Percentiles rank a stretch among this genome's conserved stretches.
Evolutionary conservation across 2,888 invertebrate species (phyloP).

Genomic region (Lycaena phlaeas): DNA sequence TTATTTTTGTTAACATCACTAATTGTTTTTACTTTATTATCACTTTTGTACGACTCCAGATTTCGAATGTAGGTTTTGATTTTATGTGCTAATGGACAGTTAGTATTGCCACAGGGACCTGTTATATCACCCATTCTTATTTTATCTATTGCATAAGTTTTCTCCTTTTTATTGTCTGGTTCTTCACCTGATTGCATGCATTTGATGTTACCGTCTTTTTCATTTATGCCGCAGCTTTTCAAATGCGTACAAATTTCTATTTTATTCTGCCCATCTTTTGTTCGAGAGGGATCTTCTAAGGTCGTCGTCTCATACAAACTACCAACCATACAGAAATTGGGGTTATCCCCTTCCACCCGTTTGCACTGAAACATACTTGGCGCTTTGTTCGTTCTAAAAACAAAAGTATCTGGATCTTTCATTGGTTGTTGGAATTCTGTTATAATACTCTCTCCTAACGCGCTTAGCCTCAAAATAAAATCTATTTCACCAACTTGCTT

Average conservation of each 20-base stretch:
- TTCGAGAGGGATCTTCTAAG: slow-evolving; percentile 50
- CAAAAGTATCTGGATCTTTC: slow-evolving; percentile 49
- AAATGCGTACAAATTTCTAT: slow-evolving; percentile 57
- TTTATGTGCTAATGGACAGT: slow-evolving; percentile 56
- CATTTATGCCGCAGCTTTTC: slow-evolving; percentile 41
- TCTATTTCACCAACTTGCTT: slow-evolving; percentile 50
- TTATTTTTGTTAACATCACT: slow-evolving; percentile 27
- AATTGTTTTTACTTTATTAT: slow-evolving; percentile 29
- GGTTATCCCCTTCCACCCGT: slow-evolving; percentile 50
- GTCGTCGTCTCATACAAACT: slow-evolving; percentile 57
- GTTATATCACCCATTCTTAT: slow-evolving; percentile 62
- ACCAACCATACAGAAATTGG: slow-evolving; percentile 59
- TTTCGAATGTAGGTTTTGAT: slow-evolving; percentile 52
- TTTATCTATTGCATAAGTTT: slow-evolving; percentile 44
- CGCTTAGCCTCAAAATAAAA: slow-evolving; percentile 60
- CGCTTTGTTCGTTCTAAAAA: slow-evolving; percentile 56
- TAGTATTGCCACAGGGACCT: slow-evolving; percentile 60
- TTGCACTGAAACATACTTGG: slow-evolving; percentile 59
- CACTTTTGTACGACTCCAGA: slow-evolving; percentile 44
- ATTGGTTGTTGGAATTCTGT: slow-evolving; percentile 60
- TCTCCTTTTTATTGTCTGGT: slow-evolving; percentile 21
- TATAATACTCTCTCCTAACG: slow-evolving; percentile 58
- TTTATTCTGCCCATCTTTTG: slow-evolving; percentile 34
- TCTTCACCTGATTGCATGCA: slow-evolving; percentile 26
- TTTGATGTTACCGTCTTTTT: slow-evolving; percentile 22